Conservation (phyloP, 2,797 vertebrate species). For the Erethizon dorsatum region DNA sequence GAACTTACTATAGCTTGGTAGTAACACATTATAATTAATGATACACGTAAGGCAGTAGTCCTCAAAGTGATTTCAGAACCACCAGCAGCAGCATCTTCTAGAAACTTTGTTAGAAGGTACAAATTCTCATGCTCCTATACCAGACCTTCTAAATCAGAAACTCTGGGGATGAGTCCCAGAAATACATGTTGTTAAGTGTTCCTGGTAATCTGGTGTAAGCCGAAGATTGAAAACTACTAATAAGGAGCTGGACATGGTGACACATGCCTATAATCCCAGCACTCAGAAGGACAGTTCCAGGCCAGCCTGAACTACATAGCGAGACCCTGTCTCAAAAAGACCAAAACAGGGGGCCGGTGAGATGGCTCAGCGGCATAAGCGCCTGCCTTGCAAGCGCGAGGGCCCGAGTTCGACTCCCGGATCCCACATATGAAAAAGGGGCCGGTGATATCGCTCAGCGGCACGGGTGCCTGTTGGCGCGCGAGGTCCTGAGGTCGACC, state of each 20-base stretch:
- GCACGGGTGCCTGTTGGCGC: too few relatives aligned
- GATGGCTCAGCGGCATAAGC: too few relatives aligned
- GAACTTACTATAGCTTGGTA: not conserved
- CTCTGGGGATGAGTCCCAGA: not conserved
- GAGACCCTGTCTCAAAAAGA: too few relatives aligned
- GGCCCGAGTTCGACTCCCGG: too few relatives aligned
- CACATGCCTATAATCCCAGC: not conserved
- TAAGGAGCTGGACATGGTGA: not conserved
- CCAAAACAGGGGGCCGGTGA: too few relatives aligned
- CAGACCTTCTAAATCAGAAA: constrained; percentile 27
- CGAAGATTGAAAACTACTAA: not conserved
- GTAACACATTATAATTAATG: not conserved
- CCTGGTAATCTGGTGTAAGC: not conserved
- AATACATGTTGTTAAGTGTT: not conserved
- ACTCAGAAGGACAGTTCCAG: too few relatives aligned
- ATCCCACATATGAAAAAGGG: too few relatives aligned
- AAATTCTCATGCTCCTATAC: not conserved
- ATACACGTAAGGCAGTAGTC: not conserved
- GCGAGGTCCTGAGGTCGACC: too few relatives aligned
- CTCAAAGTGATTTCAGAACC: not conserved
- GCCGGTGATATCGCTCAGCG: too few relatives aligned
- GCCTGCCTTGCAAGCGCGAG: too few relatives aligned
- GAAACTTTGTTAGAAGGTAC: not conserved
- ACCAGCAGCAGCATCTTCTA: not conserved
- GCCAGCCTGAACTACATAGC: too few relatives aligned